Conservation (phyloP, 92 coral and sea anemone genomes). For the Micromussa lordhowensis region DNA sequence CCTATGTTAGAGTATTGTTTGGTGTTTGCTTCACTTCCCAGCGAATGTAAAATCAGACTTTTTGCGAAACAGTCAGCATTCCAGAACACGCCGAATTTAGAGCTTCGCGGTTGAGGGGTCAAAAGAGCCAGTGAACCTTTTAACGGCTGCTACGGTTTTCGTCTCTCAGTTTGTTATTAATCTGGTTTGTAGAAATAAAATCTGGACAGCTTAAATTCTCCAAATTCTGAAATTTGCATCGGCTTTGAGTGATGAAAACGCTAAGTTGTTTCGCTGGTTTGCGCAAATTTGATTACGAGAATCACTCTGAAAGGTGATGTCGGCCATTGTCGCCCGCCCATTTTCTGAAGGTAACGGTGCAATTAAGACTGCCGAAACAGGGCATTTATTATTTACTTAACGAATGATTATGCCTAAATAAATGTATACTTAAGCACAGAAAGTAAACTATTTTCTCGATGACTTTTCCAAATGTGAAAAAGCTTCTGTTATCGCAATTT, state of each 20-base stretch:
- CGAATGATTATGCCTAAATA: neutral
- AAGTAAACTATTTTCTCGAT: conserved; percentile 32
- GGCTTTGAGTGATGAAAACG: neutral
- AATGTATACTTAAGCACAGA: neutral
- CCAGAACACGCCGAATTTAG: neutral
- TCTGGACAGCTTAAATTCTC: neutral
- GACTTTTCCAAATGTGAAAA: conserved; percentile 38
- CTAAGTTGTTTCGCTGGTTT: neutral
- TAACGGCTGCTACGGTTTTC: neutral
- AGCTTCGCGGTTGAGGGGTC: conserved; percentile 7
- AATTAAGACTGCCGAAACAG: neutral
- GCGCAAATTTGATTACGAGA: neutral
- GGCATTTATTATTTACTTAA: neutral
- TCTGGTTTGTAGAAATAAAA: neutral
- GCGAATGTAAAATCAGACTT: neutral
- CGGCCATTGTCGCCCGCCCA: neutral
- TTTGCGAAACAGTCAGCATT: neutral
- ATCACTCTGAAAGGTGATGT: neutral
- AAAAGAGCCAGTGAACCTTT: neutral
- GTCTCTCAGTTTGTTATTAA: conserved; percentile 13
- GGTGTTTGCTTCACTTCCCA: neutral
- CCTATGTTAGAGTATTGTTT: neutral
- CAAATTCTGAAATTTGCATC: neutral
- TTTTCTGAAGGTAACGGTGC: neutral
- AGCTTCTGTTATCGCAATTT: conserved; percentile 25